A percentile compares a stretch with the other conserved stretches of the same genome.
These are phyloP conservation scores for Sepiola atlantica DNA, from an alignment of 2,888 invertebrate species.

Conservation along the genomic window DNA sequence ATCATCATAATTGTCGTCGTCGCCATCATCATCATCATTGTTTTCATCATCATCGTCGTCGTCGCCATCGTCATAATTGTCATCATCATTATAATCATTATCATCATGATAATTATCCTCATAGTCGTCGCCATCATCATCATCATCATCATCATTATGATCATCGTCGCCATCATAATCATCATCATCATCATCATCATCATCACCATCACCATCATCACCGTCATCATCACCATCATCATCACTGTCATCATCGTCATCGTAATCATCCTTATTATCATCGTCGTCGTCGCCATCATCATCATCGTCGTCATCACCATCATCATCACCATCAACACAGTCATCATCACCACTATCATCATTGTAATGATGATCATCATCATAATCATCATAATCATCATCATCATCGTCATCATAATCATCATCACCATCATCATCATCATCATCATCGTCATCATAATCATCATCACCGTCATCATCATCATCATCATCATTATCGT, in stretches of 20 bases:
- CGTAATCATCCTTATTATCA: background rate
- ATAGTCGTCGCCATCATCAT: background rate
- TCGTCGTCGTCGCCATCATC: background rate
- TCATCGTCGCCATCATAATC: background rate
- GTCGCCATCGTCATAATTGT: background rate
- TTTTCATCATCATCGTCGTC: background rate
- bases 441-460: background rate
- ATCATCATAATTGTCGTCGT: background rate
- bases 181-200: background rate
- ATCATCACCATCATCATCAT: background rate
- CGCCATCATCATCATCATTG: background rate
- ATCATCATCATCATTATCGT: background rate
- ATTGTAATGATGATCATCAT: background rate
- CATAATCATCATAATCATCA: background rate
- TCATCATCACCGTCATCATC: background rate
- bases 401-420: background rate
- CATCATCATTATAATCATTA: background rate
- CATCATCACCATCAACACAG: background rate
- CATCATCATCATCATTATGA: background rate
- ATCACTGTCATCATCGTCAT: background rate
- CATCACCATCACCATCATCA: background rate
- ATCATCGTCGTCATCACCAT: background rate
- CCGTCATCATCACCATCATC: background rate
- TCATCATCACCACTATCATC: background rate
- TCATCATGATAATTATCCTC: background rate